Conservation (phyloP, 2,888 invertebrate genomes). For the Smittia sp. region DNA sequence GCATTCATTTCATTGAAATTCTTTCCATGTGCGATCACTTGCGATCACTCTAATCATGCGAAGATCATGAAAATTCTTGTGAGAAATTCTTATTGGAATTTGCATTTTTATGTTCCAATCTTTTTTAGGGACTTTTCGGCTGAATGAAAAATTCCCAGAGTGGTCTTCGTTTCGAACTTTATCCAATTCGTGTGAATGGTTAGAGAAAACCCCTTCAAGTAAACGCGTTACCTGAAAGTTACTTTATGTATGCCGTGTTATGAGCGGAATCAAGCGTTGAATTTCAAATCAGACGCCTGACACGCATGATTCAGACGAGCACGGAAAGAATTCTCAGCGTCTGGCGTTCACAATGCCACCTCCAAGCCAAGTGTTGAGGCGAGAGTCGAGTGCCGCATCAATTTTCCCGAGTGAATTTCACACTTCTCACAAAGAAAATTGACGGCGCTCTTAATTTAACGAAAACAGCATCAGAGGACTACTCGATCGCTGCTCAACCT, state of each 20-base stretch:
- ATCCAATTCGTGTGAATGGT: too few relatives aligned
- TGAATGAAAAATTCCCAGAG: too few relatives aligned
- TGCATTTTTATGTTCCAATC: not conserved
- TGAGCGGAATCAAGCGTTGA: not conserved
- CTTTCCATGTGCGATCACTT: constrained; percentile 17
- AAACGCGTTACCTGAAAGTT: not conserved
- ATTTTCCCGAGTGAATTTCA: too few relatives aligned
- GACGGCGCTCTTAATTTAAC: not conserved
- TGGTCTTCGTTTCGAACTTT: too few relatives aligned
- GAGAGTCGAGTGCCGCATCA: not conserved
- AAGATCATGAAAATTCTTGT: constrained; percentile 1
- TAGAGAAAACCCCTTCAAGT: too few relatives aligned
- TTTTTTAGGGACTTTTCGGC: too few relatives aligned
- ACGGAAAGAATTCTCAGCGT: not conserved
- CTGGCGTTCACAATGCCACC: not conserved
- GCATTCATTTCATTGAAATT: constrained; percentile 18
- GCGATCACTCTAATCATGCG: not conserved
- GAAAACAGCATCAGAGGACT: not conserved
- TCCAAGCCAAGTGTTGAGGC: not conserved
- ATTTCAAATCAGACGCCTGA: not conserved
- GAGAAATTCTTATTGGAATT: not conserved
- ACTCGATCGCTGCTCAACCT: not conserved
- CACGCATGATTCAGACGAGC: not conserved
- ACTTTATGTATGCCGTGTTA: too few relatives aligned
- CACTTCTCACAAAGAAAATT: not conserved